Base-by-base conservation (phyloP, 1,140 invertebrate species). In the Lethocerus indicus region DNA sequence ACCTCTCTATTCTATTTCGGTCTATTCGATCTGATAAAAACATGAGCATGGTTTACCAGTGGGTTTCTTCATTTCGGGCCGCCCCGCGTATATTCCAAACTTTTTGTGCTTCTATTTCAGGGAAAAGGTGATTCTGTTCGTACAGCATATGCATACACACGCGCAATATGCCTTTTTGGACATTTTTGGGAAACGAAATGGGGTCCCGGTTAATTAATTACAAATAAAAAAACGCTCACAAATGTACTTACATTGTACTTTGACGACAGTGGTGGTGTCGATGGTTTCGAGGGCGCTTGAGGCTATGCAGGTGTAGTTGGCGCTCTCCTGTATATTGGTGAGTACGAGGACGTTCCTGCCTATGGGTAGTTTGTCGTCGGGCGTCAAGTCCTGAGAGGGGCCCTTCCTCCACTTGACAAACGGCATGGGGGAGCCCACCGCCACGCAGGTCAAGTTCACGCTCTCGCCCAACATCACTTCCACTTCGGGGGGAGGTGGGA, bases 371-470 rank as follows among this genome's bases (percentile, higher is more conserved):
- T 87, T 79, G 63, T 90, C 84, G 63, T 88, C 82, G 0, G 85
- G 83, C 1, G 85, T 88, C 20, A 91, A 63, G 64, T 89, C 86
- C 59, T 76, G 75, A 3, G 75, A 76, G 18, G 75, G 67, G 61
- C 83, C 90, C 67, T 88, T 86, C 50, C 84, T 77, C 92, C 92
- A 98, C 66, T 89, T 93, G 41, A 98, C 91, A 58, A 78, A 83
- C 0, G 95, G 95, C 90, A 97, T 95, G 0, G 95, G 95, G 0
- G 93, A 89, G 0, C 95, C 94, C 6, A 89, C 82, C 14, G 93
- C 95, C 13, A 97, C 89, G 63, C 95, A 98, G 35, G 90, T 93
- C 40, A 98, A 68, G 64, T 94, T 97, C 40, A 97, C 67, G 58
- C 81, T 81, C 0, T 80, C 79, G 6, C 90, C 90, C 14, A 91